phyloP scores from a whole-genome alignment of 2,113 vertebrate species.

The Buteo buteo region DNA sequence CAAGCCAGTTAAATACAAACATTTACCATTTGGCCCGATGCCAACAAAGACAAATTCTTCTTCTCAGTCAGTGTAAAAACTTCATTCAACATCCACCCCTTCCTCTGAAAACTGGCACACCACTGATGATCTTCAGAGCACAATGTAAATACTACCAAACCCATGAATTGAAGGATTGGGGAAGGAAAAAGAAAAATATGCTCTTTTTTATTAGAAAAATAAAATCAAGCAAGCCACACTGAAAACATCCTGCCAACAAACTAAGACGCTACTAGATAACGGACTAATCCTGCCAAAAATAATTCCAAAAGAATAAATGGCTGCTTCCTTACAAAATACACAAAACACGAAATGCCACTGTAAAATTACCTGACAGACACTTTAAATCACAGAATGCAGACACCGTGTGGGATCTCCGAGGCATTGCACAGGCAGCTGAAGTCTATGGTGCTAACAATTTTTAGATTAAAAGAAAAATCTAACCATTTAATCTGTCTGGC shows the following conservation, averaged over 20 bases:
- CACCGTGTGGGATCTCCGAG: not conserved
- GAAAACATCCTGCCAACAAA: not conserved
- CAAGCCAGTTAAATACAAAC: not conserved
- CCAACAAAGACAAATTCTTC: not conserved
- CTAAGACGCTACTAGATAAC: not conserved
- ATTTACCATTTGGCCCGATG: not conserved
- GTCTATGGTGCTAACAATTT: not conserved
- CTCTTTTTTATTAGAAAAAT: not conserved
- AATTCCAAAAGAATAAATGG: not conserved
- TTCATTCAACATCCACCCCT: not conserved
- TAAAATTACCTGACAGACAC: not conserved
- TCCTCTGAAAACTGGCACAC: not conserved
- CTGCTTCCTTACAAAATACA: not conserved
- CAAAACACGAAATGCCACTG: not conserved
- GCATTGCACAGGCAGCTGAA: not conserved
- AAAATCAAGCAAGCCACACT: not conserved
- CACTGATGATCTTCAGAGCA: not conserved
- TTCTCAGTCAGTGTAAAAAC: not conserved
- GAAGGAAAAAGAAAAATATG: not conserved
- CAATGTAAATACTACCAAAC: not conserved
- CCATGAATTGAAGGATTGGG: not conserved
- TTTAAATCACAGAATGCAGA: not conserved
- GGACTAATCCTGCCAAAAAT: not conserved
- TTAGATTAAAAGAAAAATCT: not conserved
- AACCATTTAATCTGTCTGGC: not conserved